phyloP scores from a whole-genome alignment of 1,140 invertebrate genomes.

The Drosophila sp. region DNA sequence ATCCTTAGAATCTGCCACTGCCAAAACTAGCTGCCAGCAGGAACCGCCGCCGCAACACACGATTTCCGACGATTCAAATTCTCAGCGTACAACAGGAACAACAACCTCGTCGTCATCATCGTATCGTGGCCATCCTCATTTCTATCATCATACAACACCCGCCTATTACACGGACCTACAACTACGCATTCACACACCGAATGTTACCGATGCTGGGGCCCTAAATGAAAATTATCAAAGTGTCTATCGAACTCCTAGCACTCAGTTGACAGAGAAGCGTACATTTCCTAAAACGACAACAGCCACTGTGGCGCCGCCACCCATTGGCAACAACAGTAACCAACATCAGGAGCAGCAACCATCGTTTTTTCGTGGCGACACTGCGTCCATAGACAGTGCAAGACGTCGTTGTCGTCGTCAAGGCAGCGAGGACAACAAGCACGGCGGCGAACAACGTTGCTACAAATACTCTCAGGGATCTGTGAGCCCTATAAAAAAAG shows the following conservation, averaged over 20 bases:
- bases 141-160: slow-evolving; percentile 76
- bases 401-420: slow-evolving; percentile 46
- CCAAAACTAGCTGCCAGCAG: slow-evolving; percentile 81
- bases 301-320: slow-evolving; percentile 47
- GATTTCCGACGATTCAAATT: slow-evolving; percentile 53
- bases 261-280: slow-evolving; percentile 68
- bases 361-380: slow-evolving; percentile 77
- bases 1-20: slow-evolving; percentile 80
- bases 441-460: slow-evolving; percentile 35
- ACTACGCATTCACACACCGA: slow-evolving; percentile 73
- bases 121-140: slow-evolving; percentile 78
- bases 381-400: slow-evolving; percentile 54
- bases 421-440: slow-evolving; percentile 53
- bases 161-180: slow-evolving; percentile 78
- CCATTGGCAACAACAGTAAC: slow-evolving; percentile 21
- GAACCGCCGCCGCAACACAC: slow-evolving; percentile 35
- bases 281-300: slow-evolving; percentile 68
- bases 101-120: slow-evolving; percentile 10
- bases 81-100: slow-evolving; percentile 30
- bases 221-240: slow-evolving; percentile 79
- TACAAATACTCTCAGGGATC: slow-evolving; percentile 69
- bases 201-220: slow-evolving; percentile 66
- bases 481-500: slow-evolving; percentile 79
- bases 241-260: slow-evolving; percentile 74
- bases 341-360: slow-evolving; percentile 14